Conservation (phyloP, 2,797 vertebrate species). For the Lepilemur septentrionalis region DNA sequence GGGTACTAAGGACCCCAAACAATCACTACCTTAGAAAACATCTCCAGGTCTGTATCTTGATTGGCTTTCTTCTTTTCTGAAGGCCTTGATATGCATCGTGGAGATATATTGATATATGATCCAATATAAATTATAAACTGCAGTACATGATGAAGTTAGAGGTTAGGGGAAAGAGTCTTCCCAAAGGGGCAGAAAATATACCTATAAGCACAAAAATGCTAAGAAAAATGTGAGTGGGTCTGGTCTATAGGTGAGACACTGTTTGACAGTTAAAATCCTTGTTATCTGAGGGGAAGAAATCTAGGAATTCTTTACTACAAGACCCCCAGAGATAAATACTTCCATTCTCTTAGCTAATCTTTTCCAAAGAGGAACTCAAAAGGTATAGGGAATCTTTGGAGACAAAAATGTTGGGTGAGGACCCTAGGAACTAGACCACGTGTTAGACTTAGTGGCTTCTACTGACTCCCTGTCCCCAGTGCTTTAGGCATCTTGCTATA, state of each 20-base stretch:
- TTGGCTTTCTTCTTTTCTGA: neutral
- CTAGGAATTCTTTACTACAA: neutral
- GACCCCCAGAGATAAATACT: neutral
- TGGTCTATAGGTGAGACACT: neutral
- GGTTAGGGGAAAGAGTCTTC: neutral
- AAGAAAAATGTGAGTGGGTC: neutral
- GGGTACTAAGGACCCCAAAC: neutral
- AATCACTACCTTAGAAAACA: neutral
- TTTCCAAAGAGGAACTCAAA: neutral
- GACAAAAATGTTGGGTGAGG: neutral
- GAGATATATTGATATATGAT: neutral
- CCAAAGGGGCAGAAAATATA: neutral
- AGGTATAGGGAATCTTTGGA: neutral
- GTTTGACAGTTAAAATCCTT: neutral
- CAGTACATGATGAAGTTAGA: neutral
- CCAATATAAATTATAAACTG: neutral
- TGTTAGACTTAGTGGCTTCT: neutral
- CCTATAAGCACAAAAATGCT: neutral
- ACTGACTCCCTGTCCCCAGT: fast-evolving
- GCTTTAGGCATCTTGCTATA: neutral
- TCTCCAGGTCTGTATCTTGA: neutral
- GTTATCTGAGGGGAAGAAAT: neutral
- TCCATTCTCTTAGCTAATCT: neutral
- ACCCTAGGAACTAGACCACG: neutral
- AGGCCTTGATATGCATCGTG: neutral